Evolutionary conservation across 2,888 invertebrate genomes (phyloP).

Genomic region (Ypsolopha scabrella): DNA sequence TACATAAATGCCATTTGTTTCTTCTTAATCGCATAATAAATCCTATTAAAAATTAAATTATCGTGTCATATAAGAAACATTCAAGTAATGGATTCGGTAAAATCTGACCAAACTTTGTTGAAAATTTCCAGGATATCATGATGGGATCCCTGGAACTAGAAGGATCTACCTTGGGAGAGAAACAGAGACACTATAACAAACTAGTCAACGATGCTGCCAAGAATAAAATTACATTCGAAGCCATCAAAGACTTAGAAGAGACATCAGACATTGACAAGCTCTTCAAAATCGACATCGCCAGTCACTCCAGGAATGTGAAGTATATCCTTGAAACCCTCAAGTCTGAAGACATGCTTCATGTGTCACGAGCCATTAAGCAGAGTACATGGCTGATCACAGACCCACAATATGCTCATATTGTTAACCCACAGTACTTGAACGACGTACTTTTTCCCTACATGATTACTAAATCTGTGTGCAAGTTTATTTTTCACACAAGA

Average conservation of each 20-base stretch:
- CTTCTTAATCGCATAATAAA: too few relatives aligned
- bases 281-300: slow-evolving; percentile 40
- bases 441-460: slow-evolving; percentile 33
- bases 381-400: slow-evolving; percentile 44
- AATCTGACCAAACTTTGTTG: too few relatives aligned
- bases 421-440: slow-evolving; percentile 41
- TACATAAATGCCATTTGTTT: too few relatives aligned
- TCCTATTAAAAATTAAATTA: too few relatives aligned
- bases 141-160: slow-evolving; percentile 32
- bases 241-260: slow-evolving; percentile 6
- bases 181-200: slow-evolving; percentile 19
- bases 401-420: slow-evolving; percentile 31
- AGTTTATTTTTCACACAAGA: slow-evolving; percentile 35
- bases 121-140: too few relatives aligned
- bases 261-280: slow-evolving; percentile 32
- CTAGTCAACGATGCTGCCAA: slow-evolving; percentile 13
- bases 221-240: slow-evolving; percentile 2
- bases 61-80: too few relatives aligned
- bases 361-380: slow-evolving; percentile 38
- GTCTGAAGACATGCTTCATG: slow-evolving; percentile 38
- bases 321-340: slow-evolving; percentile 36
- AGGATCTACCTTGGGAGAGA: slow-evolving; percentile 25
- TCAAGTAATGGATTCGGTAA: too few relatives aligned
- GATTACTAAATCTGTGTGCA: slow-evolving; percentile 34
- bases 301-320: slow-evolving; percentile 28